Evolutionary conservation across 35 echinoderm and acorn worm species (phyloP).

Genomic region (Nesometra sesokonis): DNA sequence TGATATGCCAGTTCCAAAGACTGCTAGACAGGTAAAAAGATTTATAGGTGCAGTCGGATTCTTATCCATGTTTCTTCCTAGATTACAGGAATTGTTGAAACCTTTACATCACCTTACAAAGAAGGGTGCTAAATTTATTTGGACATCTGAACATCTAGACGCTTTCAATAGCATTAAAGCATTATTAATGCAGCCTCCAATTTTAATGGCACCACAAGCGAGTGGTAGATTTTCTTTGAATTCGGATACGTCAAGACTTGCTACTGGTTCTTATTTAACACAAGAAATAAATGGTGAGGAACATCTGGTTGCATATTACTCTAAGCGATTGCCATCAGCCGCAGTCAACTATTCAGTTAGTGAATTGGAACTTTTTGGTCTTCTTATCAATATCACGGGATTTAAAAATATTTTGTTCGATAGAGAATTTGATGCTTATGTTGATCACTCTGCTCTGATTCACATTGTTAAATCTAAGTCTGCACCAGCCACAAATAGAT

Average conservation of each 20-base stretch:
- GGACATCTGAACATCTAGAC: not conserved
- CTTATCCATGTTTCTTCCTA: no score
- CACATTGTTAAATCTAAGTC: not conserved
- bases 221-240: slow-evolving; percentile 32
- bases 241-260: slow-evolving; percentile 33
- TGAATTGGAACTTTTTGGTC: slow-evolving; percentile 32
- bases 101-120: not conserved
- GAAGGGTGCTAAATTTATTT: not conserved
- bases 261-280: slow-evolving; percentile 37
- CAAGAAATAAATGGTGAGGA: slow-evolving; percentile 30
- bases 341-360: slow-evolving; percentile 24
- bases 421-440: not conserved
- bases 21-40: no score
- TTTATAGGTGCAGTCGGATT: no score
- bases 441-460: not conserved
- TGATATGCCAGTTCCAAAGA: no score
- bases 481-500: not conserved
- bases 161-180: not conserved
- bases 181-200: not conserved
- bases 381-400: not conserved
- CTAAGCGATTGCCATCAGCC: slow-evolving; percentile 26
- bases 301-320: slow-evolving; percentile 39
- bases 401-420: not conserved
- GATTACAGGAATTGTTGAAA: no score
- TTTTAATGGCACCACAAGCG: slow-evolving; percentile 19